Base-by-base conservation (phyloP, 2,797 vertebrate species). In the Hydrolagus colliei region DNA sequence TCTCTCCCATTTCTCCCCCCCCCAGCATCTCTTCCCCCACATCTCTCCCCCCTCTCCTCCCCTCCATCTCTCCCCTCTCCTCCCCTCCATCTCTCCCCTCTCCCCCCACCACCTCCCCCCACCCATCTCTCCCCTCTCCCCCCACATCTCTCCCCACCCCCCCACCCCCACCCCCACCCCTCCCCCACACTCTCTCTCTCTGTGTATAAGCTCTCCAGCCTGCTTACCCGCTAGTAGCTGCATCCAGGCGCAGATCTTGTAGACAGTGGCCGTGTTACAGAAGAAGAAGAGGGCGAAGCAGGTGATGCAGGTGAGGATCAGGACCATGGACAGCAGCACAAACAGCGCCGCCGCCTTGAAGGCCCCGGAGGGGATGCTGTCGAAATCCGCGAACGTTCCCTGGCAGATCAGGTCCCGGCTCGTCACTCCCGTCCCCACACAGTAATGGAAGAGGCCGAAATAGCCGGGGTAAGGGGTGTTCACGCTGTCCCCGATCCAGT, bases 241-340 rank as follows among this genome's bases (percentile, higher is more conserved):
- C 97, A 98, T 98, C 97, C 97, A 98, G 90, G 97, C 97, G 91
- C 97, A 98, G 91, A 96, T 98, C 96, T 98, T 98, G 95, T 98
- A 98, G 91, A 98, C 97, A 78, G 97, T 97, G 92, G 96, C 96
- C 79, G 96, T 97, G 95, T 98, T 98, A 95, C 97, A 98, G 96
- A 98, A 97, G 94, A 98, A 98, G 95, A 98, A 98, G 85, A 98
- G 96, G 87, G 95, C 93, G 91, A 98, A 98, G 94, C 96, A 98
- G 88, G 95, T 95, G 93, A 98, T 98, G 94, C 97, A 98, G 93
- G 96, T 95, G 90, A 98, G 95, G 90, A 93, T 97, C 93, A 98
- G 96, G 93, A 98, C 96, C 97, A 98, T 98, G 95, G 97, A 97
- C 89, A 98, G 95, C 94, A 97, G 93, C 92, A 98, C 96, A 93